Conservation (phyloP, 2,888 invertebrate species). For the Blastobasis adustella region DNA sequence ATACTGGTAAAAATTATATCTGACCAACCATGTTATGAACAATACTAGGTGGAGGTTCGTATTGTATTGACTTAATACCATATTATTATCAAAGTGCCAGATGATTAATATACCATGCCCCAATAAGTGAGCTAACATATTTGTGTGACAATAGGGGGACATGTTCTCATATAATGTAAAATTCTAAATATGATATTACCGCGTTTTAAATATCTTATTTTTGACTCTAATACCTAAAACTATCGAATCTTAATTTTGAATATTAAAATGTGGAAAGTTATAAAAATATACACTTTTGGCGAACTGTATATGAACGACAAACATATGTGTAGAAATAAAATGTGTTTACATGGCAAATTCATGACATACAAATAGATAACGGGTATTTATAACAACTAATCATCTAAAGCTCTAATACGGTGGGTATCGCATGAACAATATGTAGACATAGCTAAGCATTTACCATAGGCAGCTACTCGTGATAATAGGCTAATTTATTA, state of each 20-base stretch:
- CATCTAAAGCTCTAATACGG: not conserved
- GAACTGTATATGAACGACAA: conserved; percentile 55
- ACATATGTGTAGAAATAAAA: conserved; percentile 44
- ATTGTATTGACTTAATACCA: conserved; percentile 29
- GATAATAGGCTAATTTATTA: too few relatives aligned
- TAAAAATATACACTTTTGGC: conserved; percentile 60
- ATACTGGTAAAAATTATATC: conserved; percentile 30
- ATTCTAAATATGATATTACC: conserved; percentile 41
- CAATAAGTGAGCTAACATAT: conserved; percentile 28
- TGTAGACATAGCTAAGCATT: not conserved
- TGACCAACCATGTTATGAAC: conserved; percentile 25
- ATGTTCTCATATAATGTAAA: conserved; percentile 31
- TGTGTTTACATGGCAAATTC: conserved; percentile 51
- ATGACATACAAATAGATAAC: conserved; percentile 19
- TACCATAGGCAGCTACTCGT: too few relatives aligned
- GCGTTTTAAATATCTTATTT: conserved; percentile 37
- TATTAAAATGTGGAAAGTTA: conserved; percentile 60
- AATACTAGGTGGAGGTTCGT: too few relatives aligned
- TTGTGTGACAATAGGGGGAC: conserved; percentile 28
- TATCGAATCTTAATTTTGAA: conserved; percentile 61
- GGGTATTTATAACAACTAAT: not conserved
- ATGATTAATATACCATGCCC: conserved; percentile 26
- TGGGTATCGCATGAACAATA: conserved; percentile 2
- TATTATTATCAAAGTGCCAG: conserved; percentile 40
- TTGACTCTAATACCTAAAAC: conserved; percentile 35